Evolutionary conservation across 92 coral and sea anemone genomes (phyloP), one percentile per base, ranked within the genome.

Genomic region (Anthopleura xanthogrammica): DNA sequence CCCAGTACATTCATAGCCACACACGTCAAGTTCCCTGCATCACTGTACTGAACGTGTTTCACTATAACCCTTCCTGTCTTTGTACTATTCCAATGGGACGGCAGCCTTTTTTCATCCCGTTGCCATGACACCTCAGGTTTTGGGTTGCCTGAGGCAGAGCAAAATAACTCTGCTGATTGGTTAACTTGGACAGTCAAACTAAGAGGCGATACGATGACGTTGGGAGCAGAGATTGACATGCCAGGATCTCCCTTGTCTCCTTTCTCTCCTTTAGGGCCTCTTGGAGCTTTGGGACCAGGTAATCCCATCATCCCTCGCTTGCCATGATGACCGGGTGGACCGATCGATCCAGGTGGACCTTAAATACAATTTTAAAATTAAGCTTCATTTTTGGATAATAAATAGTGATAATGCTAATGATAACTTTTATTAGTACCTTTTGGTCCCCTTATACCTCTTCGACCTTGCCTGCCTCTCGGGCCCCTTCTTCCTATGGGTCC

Each of bases 101-200:
- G 39, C 1, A 83, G 36, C 40, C 40, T 1, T 72, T 52, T 24
- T 2, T 56, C 87, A 56, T 43, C 64, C 5, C 54, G 86, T 29
- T 62, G 64, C 87, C 87, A 83, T 29, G 74, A 60, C 72, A 83
- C 10, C 48, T 14, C 77, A 11, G 87, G 87, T 77, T 76, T 60
- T 7, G 87, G 87, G 42, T 83, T 83, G n/a, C 87, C 87, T 1
- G 87, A 41, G n/a, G 75, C 76, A 17, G 87, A 83, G 50, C 87
- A 83, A 57, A 74, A 29, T 39, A 83, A 56, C 52, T 42, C 41
- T 22, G 82, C 87, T 17, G 80, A 41, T 46, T 62, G 80, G 20
- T 58, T 83, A n/a, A 75, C 82, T 50, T 76, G 77, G 74, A 48
- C 16, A 12, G 48, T 77, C 57, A 57, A 58, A 60, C n/a, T 12